Evolutionary conservation across 2,888 invertebrate genomes (phyloP), one percentile per base, ranked within the genome.

Genomic region (Busseola fusca): DNA sequence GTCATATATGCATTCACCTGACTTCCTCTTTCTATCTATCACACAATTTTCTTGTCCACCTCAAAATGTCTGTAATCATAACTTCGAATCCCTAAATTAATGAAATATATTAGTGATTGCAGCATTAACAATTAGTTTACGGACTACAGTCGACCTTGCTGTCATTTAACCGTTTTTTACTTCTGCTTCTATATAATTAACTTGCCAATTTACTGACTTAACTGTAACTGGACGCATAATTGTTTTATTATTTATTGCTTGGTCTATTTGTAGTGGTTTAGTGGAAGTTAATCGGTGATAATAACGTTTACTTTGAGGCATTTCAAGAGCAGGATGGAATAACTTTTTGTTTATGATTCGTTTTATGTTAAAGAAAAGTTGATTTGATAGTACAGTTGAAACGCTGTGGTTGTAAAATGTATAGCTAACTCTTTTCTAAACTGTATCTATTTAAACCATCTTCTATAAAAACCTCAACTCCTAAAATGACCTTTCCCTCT

Each of bases 171-270:
- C 9, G 37, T 71, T 80, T 65, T 67, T 80, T 78, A 50, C 67
- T 3, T 27, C 27, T 14, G 16, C 45, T 34, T n/a, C 69, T 69
- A 48, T 69, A 54, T 72, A 79, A 74, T 72, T 71, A 73, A 70
- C 69, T 78, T 72, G 69, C 59, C 73, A 78, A 75, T 76, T 72
- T 67, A 66, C 64, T 48, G 48, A 56, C 69, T 76, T 72, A 64
- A 73, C 64, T 65, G 64, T 67, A 62, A 74, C 54, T 45, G 14
- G 18, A 62, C 50, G 54, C 66, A 65, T 64, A 70, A 74, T 76
- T 74, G 48, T 54, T 78, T 52, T 59, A 62, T 72, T 63, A 60
- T 74, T 83, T 74, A 77, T 74, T 69, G 57, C 57, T 66, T 58
- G 48, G 7, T 63, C 42, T 63, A 25, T 50, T 66, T 69, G 65